Percentiles rank a stretch among this genome's conserved stretches.
Conservation (phyloP, 2,113 vertebrate species). For the Oncorhynchus tshawytscha region DNA sequence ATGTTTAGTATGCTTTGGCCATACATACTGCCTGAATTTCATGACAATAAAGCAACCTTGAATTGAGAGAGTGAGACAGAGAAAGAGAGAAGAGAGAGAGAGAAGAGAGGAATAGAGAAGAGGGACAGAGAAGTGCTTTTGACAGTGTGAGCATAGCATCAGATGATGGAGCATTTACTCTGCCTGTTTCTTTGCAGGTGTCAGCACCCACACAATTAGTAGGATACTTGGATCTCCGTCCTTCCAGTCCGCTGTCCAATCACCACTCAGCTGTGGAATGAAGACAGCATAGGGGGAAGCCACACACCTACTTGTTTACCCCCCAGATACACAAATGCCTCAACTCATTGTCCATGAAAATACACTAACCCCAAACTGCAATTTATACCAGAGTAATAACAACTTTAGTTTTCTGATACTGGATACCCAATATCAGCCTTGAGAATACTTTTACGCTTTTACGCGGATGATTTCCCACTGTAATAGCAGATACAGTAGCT, state of each 20-base stretch:
- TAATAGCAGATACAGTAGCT: background rate
- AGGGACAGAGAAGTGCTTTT: background rate
- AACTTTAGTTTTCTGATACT: background rate
- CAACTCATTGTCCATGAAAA: too few species aligned
- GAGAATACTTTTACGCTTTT: too few species aligned
- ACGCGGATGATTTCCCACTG: too few species aligned
- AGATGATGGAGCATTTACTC: background rate
- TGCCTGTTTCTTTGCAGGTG: constrained; percentile 46
- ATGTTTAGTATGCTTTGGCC: too few species aligned
- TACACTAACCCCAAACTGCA: background rate
- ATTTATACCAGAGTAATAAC: background rate
- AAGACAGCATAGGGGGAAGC: background rate
- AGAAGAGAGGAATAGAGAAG: background rate
- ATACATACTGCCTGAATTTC: too few species aligned
- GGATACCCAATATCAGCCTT: background rate
- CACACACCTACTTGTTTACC: background rate
- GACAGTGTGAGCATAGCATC: too few species aligned
- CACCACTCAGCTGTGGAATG: background rate
- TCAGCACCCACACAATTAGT: constrained; percentile 42
- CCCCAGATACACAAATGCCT: background rate
- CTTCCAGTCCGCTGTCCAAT: background rate
- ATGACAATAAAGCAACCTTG: too few species aligned
- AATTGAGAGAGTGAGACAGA: too few species aligned
- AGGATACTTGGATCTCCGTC: constrained; percentile 20
- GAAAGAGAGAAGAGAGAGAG: too few species aligned